Evolutionary conservation across 2,113 vertebrate genomes (phyloP).

Genomic region (Myotis yumanensis): DNA sequence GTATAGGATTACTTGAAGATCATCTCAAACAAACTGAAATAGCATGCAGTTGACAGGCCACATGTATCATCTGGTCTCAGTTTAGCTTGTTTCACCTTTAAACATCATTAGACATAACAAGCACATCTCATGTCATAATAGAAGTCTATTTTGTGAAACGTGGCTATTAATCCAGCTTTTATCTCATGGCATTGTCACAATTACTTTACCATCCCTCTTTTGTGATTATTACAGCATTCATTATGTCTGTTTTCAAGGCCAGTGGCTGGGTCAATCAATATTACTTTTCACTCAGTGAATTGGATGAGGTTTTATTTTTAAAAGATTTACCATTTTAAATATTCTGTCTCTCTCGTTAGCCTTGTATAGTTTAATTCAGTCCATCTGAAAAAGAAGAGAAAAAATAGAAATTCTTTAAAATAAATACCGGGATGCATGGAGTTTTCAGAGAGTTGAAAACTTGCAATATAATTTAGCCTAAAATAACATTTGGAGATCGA

Average conservation of each 20-base stretch:
- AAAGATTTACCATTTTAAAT: slow-evolving; percentile 24
- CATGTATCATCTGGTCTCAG: background rate
- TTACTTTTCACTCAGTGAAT: background rate
- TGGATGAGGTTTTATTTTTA: background rate
- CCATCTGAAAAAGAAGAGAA: background rate
- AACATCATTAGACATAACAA: background rate
- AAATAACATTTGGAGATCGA: background rate
- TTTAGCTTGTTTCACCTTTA: background rate
- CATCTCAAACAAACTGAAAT: background rate
- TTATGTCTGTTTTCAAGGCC: slow-evolving; percentile 24
- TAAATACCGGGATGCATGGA: background rate
- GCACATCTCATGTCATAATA: background rate
- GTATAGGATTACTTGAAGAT: background rate
- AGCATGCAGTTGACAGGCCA: background rate
- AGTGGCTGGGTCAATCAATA: background rate
- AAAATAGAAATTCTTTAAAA: background rate
- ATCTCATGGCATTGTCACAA: background rate
- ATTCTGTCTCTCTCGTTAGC: background rate
- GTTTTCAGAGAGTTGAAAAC: background rate
- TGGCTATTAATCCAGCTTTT: background rate
- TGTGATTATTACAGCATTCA: background rate
- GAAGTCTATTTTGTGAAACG: background rate
- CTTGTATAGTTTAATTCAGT: slow-evolving; percentile 15
- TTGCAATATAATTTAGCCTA: background rate
- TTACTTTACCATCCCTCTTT: background rate